These are phyloP conservation scores for Heliconius aoede DNA, from an alignment of 2,888 invertebrate species.

Conservation along the genomic window DNA sequence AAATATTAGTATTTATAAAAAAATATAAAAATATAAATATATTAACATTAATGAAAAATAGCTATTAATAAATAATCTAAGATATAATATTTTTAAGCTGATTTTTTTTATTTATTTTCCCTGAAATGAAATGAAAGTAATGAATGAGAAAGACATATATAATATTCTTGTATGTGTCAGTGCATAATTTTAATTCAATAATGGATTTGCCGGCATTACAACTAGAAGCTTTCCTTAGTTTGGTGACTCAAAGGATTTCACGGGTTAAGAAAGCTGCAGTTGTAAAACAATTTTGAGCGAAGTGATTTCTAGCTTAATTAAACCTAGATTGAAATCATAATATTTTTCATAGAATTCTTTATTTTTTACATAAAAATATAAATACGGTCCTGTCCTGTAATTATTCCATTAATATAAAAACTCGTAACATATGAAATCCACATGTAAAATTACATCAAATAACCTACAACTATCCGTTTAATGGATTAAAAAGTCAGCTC, in stretches of 20 bases:
- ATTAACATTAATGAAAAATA: too few relatives aligned
- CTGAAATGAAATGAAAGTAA: too few relatives aligned
- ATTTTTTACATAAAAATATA: not conserved
- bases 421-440: not conserved
- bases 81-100: too few relatives aligned
- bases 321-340: not conserved
- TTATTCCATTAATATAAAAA: not conserved
- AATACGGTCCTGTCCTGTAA: not conserved
- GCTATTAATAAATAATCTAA: too few relatives aligned
- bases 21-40: too few relatives aligned
- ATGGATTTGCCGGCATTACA: not conserved
- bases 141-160: too few relatives aligned
- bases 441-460: not conserved
- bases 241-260: not conserved
- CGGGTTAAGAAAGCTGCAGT: not conserved
- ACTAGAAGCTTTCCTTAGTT: not conserved
- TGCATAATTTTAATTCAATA: too few relatives aligned
- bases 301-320: too few relatives aligned
- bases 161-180: too few relatives aligned
- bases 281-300: too few relatives aligned
- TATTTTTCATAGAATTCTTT: not conserved
- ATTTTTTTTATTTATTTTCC: too few relatives aligned
- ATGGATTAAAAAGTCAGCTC: not conserved
- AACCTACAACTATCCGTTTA: slow-evolving; percentile 1
- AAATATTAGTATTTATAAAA: too few relatives aligned